Evolutionary conservation across 2,797 vertebrate species (phyloP), one percentile per base, ranked within the genome.

Genomic region (Luscinia megarhynchos): DNA sequence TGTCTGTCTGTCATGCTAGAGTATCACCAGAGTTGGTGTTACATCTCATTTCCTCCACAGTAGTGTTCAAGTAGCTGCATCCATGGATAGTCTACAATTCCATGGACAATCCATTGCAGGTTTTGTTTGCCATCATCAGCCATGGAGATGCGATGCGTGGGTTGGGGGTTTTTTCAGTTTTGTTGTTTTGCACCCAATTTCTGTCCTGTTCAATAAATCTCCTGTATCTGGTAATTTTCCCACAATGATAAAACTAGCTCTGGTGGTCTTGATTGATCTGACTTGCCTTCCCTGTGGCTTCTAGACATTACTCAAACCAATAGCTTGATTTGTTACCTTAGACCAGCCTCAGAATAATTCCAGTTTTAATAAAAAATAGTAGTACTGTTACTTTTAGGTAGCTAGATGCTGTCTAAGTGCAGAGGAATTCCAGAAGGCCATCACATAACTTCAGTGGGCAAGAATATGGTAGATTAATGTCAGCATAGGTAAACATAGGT

Each of bases 341-440:
- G 20, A 67, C 30, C 45, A 92, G 50, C 27, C 75, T 61, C 50
- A 43, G 34, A 87, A 51, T 85, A 72, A 61, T 89, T 92, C 27
- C 58, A 61, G 24, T 89, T 83, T 51, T 84, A 45, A 50, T 85
- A 72, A 68, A 89, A 94, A 91, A n/a, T 2, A 1, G 14, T 41
- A 10, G 41, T 86, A 30, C 55, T 70, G 22, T 82, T 93, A 59
- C 64, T 80, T 91, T 34, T 68, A 69, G 38, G 24, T 61, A 70
- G 63, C 73, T 53, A n/a, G 61, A n/a, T 92, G 45, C 45, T 87
- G 38, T 70, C 68, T 89, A 81, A 93, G 34, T 68, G 73, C 50
- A 75, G 89, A 87, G 82, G 73, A 95, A 85, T 94, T 94, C 53
- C 79, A 85, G 57, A 58, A 85, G 57, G 58, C 68, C 38, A 30